Evolutionary conservation across 2,113 vertebrate genomes (phyloP), one percentile per base, ranked within the genome.

Genomic region (Accipiter virgatus): DNA sequence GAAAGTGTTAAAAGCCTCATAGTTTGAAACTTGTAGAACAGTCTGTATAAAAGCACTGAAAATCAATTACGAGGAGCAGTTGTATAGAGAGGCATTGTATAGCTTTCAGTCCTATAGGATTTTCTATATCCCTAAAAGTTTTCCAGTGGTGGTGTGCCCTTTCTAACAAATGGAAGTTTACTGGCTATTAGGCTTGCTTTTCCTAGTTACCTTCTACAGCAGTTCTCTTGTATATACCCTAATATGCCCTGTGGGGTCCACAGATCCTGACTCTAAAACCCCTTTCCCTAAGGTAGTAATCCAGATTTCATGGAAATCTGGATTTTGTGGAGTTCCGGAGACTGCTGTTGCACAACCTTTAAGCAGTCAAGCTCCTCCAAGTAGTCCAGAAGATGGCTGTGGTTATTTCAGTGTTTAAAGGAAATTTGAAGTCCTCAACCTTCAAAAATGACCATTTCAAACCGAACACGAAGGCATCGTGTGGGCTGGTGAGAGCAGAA

Each of bases 391-490:
- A 65, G 62, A 26, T 38, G 9, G 7, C 61, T 74, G 55, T 8
- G 23, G n/a, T 71, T 70, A n/a, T 67, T 52, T n/a, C 10, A 6
- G 34, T 8, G 16, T 53, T 81, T 66, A 43, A 65, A 72, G 36
- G 61, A 42, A 52, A 22, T 38, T 6, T 7, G 38, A 77, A 77
- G 63, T 25, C 21, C 16, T 58, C n/a, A 55, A 18, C 48, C 45
- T 48, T 59, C 74, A n/a, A 20, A 83, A 90, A 22, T 2, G 19
- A 58, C 21, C 38, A 13, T 81, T 90, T 79, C 32, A 36, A 25
- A 38, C 5, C 0, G 1, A 36, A 34, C 0, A 5, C 2, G 43
- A 78, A 55, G 67, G 65, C 42, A 18, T 38, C 15, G 1, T 11
- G 66, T 1, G 10, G 43, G 31, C 50, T 22, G 55, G 11, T 4